phyloP scores from a whole-genome alignment of 2,797 vertebrate species.

The Hyperoplus immaculatus region DNA sequence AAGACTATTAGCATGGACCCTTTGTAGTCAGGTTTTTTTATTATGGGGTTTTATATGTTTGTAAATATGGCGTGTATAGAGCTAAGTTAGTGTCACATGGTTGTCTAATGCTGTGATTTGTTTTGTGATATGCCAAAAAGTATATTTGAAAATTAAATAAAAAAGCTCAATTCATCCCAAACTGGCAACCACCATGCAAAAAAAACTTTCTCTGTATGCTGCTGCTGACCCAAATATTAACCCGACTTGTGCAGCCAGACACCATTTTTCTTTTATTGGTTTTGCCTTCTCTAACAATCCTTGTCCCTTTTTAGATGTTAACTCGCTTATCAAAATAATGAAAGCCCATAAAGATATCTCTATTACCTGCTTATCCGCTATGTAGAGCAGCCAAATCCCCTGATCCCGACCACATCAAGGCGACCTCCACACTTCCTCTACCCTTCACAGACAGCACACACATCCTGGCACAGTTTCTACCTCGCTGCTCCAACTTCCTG shows the following conservation, averaged over 20 bases:
- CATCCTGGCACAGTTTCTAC: constrained; percentile 52
- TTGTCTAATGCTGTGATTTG: no score
- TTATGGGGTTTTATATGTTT: no score
- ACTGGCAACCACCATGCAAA: constrained; percentile 2
- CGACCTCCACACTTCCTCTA: constrained; percentile 21
- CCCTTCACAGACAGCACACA: constrained; percentile 8
- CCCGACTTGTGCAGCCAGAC: neutral
- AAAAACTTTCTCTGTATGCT: neutral
- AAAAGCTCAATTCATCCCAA: neutral
- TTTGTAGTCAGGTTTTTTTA: no score
- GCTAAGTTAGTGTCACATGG: no score
- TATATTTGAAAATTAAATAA: no score
- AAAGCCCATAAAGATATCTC: constrained; percentile 9
- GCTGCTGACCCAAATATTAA: neutral
- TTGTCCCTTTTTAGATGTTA: neutral
- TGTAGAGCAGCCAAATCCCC: constrained; percentile 16
- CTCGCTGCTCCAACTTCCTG: constrained; percentile 62
- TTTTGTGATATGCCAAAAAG: no score
- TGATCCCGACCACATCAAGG: constrained; percentile 23
- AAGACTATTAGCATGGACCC: no score
- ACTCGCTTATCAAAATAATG: neutral
- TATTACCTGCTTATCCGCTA: constrained; percentile 4
- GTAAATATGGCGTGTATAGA: no score
- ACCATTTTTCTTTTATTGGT: neutral
- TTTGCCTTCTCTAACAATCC: neutral